Evolutionary conservation across 2,888 invertebrate species (phyloP).

Genomic region (Loripinus fragilis): DNA sequence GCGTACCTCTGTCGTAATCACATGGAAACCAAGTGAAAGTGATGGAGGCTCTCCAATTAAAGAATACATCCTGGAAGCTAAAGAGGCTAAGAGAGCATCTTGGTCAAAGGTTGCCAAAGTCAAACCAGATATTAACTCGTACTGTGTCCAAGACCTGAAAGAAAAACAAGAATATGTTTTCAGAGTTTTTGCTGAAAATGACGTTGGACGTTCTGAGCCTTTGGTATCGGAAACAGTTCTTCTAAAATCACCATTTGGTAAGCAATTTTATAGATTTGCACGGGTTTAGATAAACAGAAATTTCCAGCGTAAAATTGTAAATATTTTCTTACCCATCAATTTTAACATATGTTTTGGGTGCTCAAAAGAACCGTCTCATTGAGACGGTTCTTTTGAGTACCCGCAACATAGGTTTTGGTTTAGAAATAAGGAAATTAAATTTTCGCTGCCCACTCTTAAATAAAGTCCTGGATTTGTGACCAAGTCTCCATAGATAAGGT

Average conservation of each 20-base stretch:
- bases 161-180: slow-evolving; percentile 84
- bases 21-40: slow-evolving; percentile 88
- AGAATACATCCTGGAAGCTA: slow-evolving; percentile 80
- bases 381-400: too few relatives aligned
- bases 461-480: too few relatives aligned
- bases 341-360: too few relatives aligned
- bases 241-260: slow-evolving; percentile 78
- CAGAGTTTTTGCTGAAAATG: slow-evolving; percentile 81
- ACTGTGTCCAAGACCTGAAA: slow-evolving; percentile 77
- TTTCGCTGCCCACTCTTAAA: too few relatives aligned
- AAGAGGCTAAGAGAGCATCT: slow-evolving; percentile 84
- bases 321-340: too few relatives aligned
- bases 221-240: slow-evolving; percentile 73
- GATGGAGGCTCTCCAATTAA: slow-evolving; percentile 92
- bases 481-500: too few relatives aligned
- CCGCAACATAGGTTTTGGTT: too few relatives aligned
- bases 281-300: too few relatives aligned
- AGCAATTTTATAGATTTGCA: too few relatives aligned
- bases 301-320: too few relatives aligned
- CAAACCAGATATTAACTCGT: slow-evolving; percentile 85
- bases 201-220: slow-evolving; percentile 77
- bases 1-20: slow-evolving; percentile 73
- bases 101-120: slow-evolving; percentile 93
- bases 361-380: too few relatives aligned
- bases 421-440: too few relatives aligned